These are phyloP conservation scores for Tympanoctomys barrerae DNA, from an alignment of 2,797 vertebrate genomes.

Conservation along the genomic window DNA sequence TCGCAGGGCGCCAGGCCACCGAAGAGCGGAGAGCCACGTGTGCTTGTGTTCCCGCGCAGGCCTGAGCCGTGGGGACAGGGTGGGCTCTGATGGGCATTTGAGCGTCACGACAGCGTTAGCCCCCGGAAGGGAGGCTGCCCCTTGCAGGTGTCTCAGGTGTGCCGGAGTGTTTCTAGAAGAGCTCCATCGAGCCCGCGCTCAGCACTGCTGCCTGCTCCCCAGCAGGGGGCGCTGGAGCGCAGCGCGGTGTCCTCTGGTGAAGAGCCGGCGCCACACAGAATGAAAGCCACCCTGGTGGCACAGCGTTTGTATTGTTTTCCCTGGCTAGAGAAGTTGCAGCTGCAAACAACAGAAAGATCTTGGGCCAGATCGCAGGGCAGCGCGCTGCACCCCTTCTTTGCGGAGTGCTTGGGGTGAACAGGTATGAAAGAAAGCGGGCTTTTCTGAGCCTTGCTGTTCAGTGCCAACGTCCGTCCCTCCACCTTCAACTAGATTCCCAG, in stretches of 20 bases:
- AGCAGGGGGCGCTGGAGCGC: constrained; percentile 59
- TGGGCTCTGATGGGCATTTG: constrained; percentile 80
- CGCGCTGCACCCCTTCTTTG: not conserved
- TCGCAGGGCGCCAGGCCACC: constrained; percentile 87
- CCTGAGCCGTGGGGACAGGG: constrained; percentile 85
- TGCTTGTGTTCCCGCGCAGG: constrained; percentile 87
- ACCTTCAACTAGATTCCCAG: constrained; percentile 6
- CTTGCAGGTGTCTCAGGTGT: constrained; percentile 81
- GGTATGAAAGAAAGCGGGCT: not conserved
- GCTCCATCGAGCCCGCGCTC: constrained; percentile 70
- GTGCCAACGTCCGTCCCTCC: not conserved
- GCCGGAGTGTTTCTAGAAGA: constrained; percentile 73
- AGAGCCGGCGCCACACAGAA: constrained; percentile 74
- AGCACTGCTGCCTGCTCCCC: constrained; percentile 69
- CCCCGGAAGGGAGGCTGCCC: constrained; percentile 67
- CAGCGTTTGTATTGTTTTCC: constrained; percentile 74
- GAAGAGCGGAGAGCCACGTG: constrained; percentile 89
- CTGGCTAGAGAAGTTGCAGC: constrained; percentile 63
- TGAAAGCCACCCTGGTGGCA: constrained; percentile 68
- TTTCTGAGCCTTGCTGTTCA: not conserved
- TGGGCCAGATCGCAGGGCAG: not conserved
- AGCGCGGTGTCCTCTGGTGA: constrained; percentile 75
- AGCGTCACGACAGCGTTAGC: constrained; percentile 76
- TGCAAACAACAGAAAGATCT: constrained; percentile 70
- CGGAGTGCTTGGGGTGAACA: not conserved